These are phyloP conservation scores for Electrona antarctica DNA, from an alignment of 2,113 vertebrate genomes.

Conservation along the genomic window DNA sequence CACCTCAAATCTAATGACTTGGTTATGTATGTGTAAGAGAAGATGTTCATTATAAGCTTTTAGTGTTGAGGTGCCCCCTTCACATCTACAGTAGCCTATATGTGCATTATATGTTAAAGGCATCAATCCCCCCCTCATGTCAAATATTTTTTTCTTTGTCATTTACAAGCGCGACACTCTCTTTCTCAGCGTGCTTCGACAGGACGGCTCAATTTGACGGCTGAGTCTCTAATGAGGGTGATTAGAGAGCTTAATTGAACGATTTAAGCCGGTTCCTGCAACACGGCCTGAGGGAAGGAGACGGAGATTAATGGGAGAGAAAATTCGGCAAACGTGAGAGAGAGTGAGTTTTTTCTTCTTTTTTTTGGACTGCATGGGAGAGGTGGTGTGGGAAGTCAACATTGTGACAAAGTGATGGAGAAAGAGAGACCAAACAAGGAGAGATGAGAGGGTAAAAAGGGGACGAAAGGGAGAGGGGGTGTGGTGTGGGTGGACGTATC, in stretches of 20 bases:
- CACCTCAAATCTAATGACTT: constrained; percentile 48
- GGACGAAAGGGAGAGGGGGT: constrained; percentile 45
- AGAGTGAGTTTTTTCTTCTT: constrained; percentile 15
- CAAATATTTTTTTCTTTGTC: not conserved
- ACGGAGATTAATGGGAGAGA: constrained; percentile 6
- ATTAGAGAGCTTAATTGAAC: constrained; percentile 38
- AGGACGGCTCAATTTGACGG: constrained; percentile 35
- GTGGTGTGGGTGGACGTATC: constrained; percentile 63
- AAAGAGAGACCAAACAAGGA: not conserved
- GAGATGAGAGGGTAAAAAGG: constrained; percentile 2
- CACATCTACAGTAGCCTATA: not conserved
- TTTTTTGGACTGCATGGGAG: not conserved
- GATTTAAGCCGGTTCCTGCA: not conserved
- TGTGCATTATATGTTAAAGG: constrained; percentile 5
- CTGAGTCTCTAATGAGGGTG: constrained; percentile 44
- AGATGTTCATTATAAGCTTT: too few relatives aligned
- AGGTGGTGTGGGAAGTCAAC: not conserved
- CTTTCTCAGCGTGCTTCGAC: not conserved
- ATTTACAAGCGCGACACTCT: constrained; percentile 13
- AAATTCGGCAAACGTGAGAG: not conserved
- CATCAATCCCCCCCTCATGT: not conserved
- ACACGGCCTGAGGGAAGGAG: not conserved
- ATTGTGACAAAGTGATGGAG: not conserved
- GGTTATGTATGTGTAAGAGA: too few relatives aligned
- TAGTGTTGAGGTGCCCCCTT: too few relatives aligned